phyloP scores from a whole-genome alignment of 2,888 invertebrate genomes.

The Bhutanitis thaidina region DNA sequence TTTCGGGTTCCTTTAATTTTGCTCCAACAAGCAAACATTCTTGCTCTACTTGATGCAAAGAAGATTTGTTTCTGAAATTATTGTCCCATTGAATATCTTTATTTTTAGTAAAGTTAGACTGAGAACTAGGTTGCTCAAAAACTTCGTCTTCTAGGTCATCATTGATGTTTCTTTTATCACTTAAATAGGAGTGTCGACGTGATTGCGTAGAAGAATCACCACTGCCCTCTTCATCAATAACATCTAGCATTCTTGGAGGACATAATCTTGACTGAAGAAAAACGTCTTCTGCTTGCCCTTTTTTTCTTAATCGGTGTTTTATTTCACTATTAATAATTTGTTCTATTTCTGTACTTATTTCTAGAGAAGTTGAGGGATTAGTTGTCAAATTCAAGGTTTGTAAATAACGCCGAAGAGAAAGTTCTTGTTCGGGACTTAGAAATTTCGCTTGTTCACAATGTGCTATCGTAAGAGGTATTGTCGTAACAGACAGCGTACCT shows the following conservation, averaged over 20 bases:
- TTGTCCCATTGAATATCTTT: not conserved
- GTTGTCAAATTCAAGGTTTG: constrained; percentile 78
- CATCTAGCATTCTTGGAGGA: constrained; percentile 85
- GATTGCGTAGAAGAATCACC: constrained; percentile 81
- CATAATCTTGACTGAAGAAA: constrained; percentile 63
- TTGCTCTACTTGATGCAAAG: constrained; percentile 60
- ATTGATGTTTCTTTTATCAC: constrained; percentile 67
- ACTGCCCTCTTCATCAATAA: constrained; percentile 88
- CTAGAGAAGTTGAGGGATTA: constrained; percentile 61
- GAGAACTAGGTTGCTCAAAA: constrained; percentile 45
- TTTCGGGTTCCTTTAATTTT: constrained; percentile 77
- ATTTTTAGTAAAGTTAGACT: constrained; percentile 22
- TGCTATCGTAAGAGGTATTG: constrained; percentile 63
- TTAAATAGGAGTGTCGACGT: constrained; percentile 72
- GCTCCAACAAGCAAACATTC: constrained; percentile 81
- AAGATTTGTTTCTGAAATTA: constrained; percentile 32
- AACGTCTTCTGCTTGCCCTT: constrained; percentile 61
- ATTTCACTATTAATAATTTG: constrained; percentile 67
- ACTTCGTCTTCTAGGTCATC: constrained; percentile 76
- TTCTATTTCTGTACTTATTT: constrained; percentile 70
- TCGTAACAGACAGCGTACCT: constrained; percentile 57
- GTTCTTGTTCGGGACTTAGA: constrained; percentile 80
- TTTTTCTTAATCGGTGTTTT: constrained; percentile 60
- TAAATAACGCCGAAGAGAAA: constrained; percentile 75
- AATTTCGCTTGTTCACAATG: constrained; percentile 59